Evolutionary conservation across 2,888 invertebrate species (phyloP).

Genomic region (Cephus runcator): DNA sequence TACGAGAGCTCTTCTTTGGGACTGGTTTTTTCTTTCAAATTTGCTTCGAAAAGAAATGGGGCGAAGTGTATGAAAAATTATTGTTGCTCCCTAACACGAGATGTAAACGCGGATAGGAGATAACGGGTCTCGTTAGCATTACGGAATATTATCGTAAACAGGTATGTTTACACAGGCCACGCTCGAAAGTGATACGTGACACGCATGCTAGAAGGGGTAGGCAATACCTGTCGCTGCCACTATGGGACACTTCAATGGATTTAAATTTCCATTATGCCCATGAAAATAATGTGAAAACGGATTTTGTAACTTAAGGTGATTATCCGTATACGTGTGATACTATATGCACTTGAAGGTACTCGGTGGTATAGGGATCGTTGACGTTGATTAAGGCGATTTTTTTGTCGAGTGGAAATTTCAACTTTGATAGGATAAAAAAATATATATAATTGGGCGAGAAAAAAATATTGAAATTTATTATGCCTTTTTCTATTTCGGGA

Average conservation of each 20-base stretch:
- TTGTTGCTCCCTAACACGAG: background rate
- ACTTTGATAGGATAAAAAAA: background rate
- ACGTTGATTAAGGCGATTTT: background rate
- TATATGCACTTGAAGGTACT: conserved; percentile 25
- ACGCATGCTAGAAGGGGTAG: conserved; percentile 51
- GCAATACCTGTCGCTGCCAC: background rate
- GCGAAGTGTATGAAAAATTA: background rate
- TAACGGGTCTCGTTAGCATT: conserved; percentile 53
- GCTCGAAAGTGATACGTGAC: conserved; percentile 61
- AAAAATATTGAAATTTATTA: no score
- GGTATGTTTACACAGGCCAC: conserved; percentile 56
- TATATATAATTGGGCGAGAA: no score
- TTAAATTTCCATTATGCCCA: conserved; percentile 57
- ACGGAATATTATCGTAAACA: conserved; percentile 60
- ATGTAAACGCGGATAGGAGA: conserved; percentile 26
- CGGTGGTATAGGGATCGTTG: background rate
- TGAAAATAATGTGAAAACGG: background rate
- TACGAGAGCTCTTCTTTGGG: background rate
- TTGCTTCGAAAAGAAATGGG: conserved; percentile 39
- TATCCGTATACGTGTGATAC: conserved; percentile 16
- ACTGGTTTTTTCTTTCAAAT: conserved; percentile 8
- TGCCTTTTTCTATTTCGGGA: no score
- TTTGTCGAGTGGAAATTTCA: background rate
- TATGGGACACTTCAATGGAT: conserved; percentile 25
- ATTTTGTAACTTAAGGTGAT: background rate